Evolutionary conservation across 2,113 vertebrate genomes (phyloP).

Genomic region (Aegotheles bennettii): DNA sequence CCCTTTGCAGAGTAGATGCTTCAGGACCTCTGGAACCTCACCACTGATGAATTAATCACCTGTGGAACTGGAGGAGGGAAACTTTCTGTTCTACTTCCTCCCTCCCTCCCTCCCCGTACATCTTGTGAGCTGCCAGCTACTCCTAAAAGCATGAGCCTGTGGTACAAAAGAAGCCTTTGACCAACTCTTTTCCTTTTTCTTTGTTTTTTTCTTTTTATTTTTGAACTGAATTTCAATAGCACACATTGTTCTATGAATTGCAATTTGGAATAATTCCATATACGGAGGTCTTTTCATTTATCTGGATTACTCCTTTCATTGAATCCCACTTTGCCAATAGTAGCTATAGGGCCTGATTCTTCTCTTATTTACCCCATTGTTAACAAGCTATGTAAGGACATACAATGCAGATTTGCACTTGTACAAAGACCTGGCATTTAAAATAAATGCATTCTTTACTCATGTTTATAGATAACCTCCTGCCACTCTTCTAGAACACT

Average conservation of each 20-base stretch:
- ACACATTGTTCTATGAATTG: background rate
- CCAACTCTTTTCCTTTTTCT: background rate
- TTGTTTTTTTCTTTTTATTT: background rate
- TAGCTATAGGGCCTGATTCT: background rate
- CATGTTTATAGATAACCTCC: background rate
- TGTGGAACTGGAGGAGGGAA: background rate
- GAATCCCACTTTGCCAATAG: background rate
- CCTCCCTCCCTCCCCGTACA: fast-evolving
- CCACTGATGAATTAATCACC: background rate
- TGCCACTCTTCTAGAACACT: background rate
- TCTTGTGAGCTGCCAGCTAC: background rate
- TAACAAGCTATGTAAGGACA: background rate
- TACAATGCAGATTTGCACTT: background rate
- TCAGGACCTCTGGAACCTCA: fast-evolving
- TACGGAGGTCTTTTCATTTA: background rate
- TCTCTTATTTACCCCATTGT: background rate
- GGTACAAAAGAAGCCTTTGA: constrained; percentile 4
- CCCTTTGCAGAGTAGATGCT: background rate
- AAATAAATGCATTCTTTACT: background rate
- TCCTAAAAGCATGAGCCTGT: background rate
- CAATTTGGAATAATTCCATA: background rate
- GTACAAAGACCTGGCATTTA: background rate
- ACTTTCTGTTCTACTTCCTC: background rate
- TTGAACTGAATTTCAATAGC: background rate
- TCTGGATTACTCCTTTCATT: background rate